Evolutionary conservation across 2,113 vertebrate species (phyloP), one percentile per base, ranked within the genome.

Genomic region (Platichthys flesus): DNA sequence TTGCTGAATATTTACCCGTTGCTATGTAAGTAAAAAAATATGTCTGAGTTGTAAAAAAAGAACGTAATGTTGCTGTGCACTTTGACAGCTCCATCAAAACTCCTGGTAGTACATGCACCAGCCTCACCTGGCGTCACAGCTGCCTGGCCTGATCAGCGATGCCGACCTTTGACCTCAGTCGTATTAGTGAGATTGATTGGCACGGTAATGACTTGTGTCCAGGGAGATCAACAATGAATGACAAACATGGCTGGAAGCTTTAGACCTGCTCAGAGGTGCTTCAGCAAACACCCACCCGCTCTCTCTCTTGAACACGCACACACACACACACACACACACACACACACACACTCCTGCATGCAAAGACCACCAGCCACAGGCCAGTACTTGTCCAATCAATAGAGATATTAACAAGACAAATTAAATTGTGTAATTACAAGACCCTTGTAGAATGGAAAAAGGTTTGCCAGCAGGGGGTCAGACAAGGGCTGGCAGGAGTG

Each of bases 381-480:
- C 71, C 71, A 61, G 58, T 40, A 40, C 69, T 79, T 88, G 82
- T 88, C 78, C 54, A 90, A 93, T 94, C 92, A 89, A 92, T 89
- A 78, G 65, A 84, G 89, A 91, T 92, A 93, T 94, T 93, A 93
- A 91, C 86, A 79, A 85, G 89, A 91, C 85, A 90, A 91, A 91
- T 92, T 76, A 87, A 87, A 91, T 92, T 79, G 82, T 88, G 82
- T 87, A 83, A 92, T 93, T 91, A 91, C 85, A 84, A 62, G 59
- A 67, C 52, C 75, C 59, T 49, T 67, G 60, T 21, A 67, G 76
- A 90, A 90, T 82, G 65, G 58, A 23, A 56, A 61, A 31, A 71
- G 49, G 31, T 66, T 70, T 28, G 60, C 67, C 5, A 0, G 9
- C 71, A 45, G 65, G 68, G 16, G 45, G 26, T 78, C 7, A 45